A percentile compares a stretch with the other conserved stretches of the same genome.
Evolutionary conservation across 2,797 vertebrate species (phyloP).

Genomic region (Diplodus sargus): DNA sequence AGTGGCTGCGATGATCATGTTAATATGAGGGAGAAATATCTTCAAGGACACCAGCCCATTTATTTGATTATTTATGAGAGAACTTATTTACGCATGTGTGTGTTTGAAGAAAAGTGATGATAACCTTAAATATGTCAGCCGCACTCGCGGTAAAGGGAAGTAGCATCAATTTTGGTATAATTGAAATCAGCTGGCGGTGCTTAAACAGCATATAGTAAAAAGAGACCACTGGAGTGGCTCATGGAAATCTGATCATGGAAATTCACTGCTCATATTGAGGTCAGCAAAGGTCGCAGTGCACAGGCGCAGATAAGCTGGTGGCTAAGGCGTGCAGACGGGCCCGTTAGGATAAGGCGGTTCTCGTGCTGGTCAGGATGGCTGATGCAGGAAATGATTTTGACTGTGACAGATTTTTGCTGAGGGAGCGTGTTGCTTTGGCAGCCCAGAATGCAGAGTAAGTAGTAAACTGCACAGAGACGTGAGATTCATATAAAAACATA

Average conservation of each 20-base stretch:
- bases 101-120: slow-evolving; percentile 40
- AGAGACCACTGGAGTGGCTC: slow-evolving; percentile 29
- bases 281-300: slow-evolving; percentile 52
- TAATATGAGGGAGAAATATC: slow-evolving; percentile 50
- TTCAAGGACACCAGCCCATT: slow-evolving; percentile 45
- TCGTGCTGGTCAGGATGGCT: slow-evolving; percentile 33
- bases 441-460: slow-evolving; percentile 7
- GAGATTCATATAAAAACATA: not conserved
- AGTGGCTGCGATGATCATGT: slow-evolving; percentile 16
- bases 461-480: not conserved
- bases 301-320: slow-evolving; percentile 48
- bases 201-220: slow-evolving; percentile 25
- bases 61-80: slow-evolving; percentile 58
- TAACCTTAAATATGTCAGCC: slow-evolving; percentile 20
- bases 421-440: slow-evolving; percentile 1
- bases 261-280: slow-evolving; percentile 59
- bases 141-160: slow-evolving; percentile 1
- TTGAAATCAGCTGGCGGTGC: slow-evolving; percentile 36
- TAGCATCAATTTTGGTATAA: slow-evolving; percentile 37
- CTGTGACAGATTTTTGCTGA: slow-evolving; percentile 24
- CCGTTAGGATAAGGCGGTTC: slow-evolving; percentile 54
- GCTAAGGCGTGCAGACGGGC: slow-evolving; percentile 48
- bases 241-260: slow-evolving; percentile 55
- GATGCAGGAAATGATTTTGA: slow-evolving; percentile 22
- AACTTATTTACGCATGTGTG: slow-evolving; percentile 28